Conservation (phyloP, 2,113 vertebrate genomes). For the Melanocharis versteri region DNA sequence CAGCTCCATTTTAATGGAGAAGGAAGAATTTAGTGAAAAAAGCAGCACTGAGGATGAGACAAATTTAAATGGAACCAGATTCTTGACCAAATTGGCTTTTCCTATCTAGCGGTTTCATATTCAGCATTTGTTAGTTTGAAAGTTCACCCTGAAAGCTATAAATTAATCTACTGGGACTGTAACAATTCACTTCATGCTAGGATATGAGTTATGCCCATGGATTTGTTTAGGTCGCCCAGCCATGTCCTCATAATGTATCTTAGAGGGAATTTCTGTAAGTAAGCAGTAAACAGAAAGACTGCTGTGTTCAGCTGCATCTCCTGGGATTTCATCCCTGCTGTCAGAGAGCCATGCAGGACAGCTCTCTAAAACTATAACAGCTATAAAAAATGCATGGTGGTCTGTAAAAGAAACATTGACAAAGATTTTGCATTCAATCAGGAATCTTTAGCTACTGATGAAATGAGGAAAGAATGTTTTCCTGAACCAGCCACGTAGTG, state of each 20-base stretch:
- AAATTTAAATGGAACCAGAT: constrained; percentile 2
- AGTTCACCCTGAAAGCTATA: constrained; percentile 30
- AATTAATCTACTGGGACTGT: constrained; percentile 35
- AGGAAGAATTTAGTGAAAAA: not conserved
- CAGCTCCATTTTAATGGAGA: constrained; percentile 38
- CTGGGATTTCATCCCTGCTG: constrained; percentile 16
- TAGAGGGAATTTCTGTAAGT: constrained; percentile 28
- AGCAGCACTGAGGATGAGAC: not conserved
- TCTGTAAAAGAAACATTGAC: not conserved
- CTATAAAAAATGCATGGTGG: not conserved
- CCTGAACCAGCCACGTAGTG: not conserved
- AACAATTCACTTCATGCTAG: constrained; percentile 11
- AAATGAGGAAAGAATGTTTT: not conserved
- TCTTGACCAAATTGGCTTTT: not conserved
- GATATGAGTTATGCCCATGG: constrained; percentile 28
- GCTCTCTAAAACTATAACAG: not conserved
- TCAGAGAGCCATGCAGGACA: not conserved
- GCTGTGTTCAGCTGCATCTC: not conserved
- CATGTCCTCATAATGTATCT: constrained; percentile 24
- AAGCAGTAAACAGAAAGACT: not conserved
- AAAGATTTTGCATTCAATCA: not conserved
- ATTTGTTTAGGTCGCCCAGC: constrained; percentile 47
- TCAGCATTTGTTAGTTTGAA: constrained; percentile 36
- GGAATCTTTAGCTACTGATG: not conserved
- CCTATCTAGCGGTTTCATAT: not conserved